Conservation (phyloP, 2,888 invertebrate genomes). For the Agriopis marginaria region DNA sequence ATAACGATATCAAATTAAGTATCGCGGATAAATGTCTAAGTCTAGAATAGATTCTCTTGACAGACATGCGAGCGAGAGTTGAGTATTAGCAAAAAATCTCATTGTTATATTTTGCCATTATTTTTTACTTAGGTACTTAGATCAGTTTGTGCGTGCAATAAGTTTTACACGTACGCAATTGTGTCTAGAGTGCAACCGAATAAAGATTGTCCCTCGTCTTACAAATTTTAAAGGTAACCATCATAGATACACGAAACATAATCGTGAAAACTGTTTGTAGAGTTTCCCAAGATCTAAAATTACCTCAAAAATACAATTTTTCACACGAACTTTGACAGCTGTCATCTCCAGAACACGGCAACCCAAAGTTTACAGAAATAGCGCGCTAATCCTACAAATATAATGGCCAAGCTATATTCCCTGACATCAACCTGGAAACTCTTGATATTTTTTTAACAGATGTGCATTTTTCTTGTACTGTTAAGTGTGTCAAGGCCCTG, state of each 20-base stretch:
- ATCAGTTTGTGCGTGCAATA: background rate
- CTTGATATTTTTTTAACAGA: slow-evolving; percentile 60
- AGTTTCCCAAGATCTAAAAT: slow-evolving; percentile 18
- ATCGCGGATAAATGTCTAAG: slow-evolving; percentile 8
- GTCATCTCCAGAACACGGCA: slow-evolving; percentile 50
- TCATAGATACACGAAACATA: slow-evolving; percentile 6
- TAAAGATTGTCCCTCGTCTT: background rate
- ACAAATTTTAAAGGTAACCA: slow-evolving; percentile 11
- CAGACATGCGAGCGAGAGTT: slow-evolving; percentile 9
- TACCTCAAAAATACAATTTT: slow-evolving; percentile 26
- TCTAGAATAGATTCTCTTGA: slow-evolving; percentile 8
- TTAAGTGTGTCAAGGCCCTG: slow-evolving; percentile 70
- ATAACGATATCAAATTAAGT: slow-evolving; percentile 51
- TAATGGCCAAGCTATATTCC: slow-evolving; percentile 61
- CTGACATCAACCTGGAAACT: slow-evolving; percentile 67
- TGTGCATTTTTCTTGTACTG: slow-evolving; percentile 58
- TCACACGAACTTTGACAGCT: slow-evolving; percentile 40
- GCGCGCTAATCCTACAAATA: slow-evolving; percentile 45
- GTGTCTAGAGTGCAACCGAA: background rate
- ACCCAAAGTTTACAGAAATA: slow-evolving; percentile 60
- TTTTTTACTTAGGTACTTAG: background rate
- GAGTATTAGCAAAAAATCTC: background rate
- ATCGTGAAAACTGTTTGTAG: slow-evolving; percentile 1
- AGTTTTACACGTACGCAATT: background rate
- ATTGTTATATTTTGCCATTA: background rate